These are phyloP conservation scores for Phataginus tetradactyla DNA, from an alignment of 2,797 vertebrate genomes.

Conservation along the genomic window DNA sequence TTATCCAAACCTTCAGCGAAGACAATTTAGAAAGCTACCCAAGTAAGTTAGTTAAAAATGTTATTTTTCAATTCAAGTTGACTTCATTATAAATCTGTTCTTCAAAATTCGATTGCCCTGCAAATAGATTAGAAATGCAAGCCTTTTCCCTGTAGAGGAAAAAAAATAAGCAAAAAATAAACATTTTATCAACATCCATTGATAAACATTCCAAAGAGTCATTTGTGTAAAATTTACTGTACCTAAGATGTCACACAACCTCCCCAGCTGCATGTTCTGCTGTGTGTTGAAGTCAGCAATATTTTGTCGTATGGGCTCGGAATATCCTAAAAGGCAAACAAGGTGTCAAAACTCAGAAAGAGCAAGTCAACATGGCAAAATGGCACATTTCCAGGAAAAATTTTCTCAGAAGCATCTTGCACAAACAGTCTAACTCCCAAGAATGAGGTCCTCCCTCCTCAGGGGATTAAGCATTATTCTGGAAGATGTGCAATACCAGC, in stretches of 20 bases:
- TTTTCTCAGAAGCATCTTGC: neutral
- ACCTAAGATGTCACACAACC: conserved; percentile 93
- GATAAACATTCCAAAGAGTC: neutral
- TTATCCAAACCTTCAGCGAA: conserved; percentile 5
- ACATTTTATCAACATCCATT: conserved; percentile 7
- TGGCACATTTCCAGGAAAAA: neutral
- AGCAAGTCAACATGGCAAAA: neutral
- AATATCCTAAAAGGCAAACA: conserved; percentile 89
- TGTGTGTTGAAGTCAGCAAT: conserved; percentile 86
- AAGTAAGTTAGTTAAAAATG: conserved; percentile 45
- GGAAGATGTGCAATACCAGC: neutral
- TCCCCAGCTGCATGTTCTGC: conserved; percentile 93
- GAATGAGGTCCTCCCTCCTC: neutral
- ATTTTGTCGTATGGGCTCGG: conserved; percentile 83
- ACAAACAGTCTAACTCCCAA: neutral
- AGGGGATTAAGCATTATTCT: neutral
- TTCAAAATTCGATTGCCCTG: conserved; percentile 47
- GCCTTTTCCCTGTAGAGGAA: neutral
- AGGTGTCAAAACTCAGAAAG: conserved; percentile 19
- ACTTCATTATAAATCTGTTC: conserved; percentile 24
- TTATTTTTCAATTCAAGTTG: conserved; percentile 28
- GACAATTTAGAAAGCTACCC: conserved; percentile 31
- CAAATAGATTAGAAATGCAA: neutral
- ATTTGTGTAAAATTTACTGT: conserved; percentile 54
- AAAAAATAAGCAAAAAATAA: neutral